Evolutionary conservation across 1,140 invertebrate species (phyloP), one percentile per base, ranked within the genome.

Genomic region (Euura saliciscinereae): DNA sequence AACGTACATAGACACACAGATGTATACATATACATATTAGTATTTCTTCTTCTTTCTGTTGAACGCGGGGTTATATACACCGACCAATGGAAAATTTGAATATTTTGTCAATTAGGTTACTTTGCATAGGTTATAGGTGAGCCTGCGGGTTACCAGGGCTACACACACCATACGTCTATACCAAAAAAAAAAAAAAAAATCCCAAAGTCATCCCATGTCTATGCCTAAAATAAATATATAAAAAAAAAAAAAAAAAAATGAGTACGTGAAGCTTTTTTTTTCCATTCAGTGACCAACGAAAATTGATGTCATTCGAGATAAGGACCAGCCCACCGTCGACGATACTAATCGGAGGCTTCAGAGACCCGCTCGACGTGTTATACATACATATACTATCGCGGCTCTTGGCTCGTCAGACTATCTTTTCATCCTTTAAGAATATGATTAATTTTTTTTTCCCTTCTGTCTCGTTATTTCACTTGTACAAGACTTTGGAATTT

Each of bases 61-160:
- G 28, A 28, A 28, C 28, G 28, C 28, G 28, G 28, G 28, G 28
- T 28, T 28, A 28, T 28, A 28, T 28, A 28, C 28, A 28, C 28
- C 10, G 10, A n/a, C 51, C 66, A 69, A 44, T 66, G 72, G 68
- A 7, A 65, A 72, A 83, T 84, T 86, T 84, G 76, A 86, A 85
- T 85, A 84, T 83, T 85, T 84, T 74, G 78, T 79, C 84, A 83
- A 86, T 86, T 86, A 85, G 85, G 69, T 78, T 80, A 76, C 74
- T 85, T 85, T 79, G 77, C 84, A 85, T 84, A 85, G 82, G 80
- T 84, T 77, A 83, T 65, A 51, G 82, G 80, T 84, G 78, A 83
- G 66, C 44, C 66, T n/a, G 72, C 74, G 77, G 81, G 82, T 84
- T 80, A 82, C 73, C 74, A 80, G 28, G 28, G 28, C 28, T 28